Percentiles rank a stretch among this genome's conserved stretches.
Evolutionary conservation across 2,113 vertebrate genomes (phyloP).

Genomic region (Haemorhous mexicanus): DNA sequence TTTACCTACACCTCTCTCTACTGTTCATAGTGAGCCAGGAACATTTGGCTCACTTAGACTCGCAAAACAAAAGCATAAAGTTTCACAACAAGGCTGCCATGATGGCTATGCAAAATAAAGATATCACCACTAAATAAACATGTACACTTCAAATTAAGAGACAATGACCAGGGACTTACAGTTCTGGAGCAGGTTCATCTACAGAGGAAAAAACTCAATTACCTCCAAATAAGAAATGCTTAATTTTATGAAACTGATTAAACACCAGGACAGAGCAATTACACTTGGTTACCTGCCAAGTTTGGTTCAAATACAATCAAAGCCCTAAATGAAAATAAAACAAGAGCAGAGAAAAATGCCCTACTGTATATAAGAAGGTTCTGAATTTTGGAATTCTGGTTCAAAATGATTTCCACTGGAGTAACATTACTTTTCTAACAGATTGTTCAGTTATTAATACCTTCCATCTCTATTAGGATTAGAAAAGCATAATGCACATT

Average conservation of each 20-base stretch:
- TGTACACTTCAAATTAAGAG: neutral
- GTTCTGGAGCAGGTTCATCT: neutral
- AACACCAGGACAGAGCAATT: neutral
- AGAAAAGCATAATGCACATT: neutral
- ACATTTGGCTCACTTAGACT: neutral
- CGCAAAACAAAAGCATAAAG: neutral
- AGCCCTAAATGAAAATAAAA: constrained; percentile 44
- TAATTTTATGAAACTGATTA: neutral
- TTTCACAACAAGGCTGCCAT: neutral
- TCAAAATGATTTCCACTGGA: neutral
- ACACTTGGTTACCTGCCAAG: neutral
- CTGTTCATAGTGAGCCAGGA: neutral
- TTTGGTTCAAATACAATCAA: neutral
- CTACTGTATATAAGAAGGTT: neutral
- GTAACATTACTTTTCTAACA: neutral
- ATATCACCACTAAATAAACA: neutral
- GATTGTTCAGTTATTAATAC: neutral
- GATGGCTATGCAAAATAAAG: neutral
- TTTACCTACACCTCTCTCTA: neutral
- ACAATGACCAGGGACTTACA: neutral
- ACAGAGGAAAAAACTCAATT: neutral
- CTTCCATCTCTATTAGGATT: neutral
- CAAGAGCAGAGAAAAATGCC: neutral
- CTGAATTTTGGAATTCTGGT: constrained; percentile 31
- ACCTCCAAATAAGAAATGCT: neutral